Percentiles rank a stretch among this genome's conserved stretches.
Evolutionary conservation across 2,113 vertebrate species (phyloP).

Genomic region (Gadus macrocephalus): DNA sequence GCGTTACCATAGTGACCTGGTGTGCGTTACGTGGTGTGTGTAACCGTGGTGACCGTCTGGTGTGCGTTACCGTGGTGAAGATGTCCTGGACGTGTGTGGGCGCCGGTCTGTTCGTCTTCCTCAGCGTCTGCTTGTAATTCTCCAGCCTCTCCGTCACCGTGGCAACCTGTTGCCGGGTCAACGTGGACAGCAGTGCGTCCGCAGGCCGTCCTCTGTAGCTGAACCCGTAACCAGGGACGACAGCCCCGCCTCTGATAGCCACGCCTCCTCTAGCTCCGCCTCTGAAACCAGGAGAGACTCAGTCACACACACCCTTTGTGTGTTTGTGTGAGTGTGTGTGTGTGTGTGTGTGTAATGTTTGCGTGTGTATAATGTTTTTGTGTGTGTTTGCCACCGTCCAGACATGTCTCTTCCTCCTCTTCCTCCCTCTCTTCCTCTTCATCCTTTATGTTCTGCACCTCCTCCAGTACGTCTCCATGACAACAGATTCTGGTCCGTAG

Average conservation of each 20-base stretch:
- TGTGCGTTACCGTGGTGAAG: slow-evolving; percentile 79
- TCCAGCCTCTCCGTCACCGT: slow-evolving; percentile 87
- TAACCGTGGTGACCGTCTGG: background rate
- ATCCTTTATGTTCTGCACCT: slow-evolving; percentile 51
- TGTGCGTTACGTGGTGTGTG: background rate
- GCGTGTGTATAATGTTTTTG: no score
- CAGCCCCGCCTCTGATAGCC: slow-evolving; percentile 89
- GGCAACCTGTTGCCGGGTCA: slow-evolving; percentile 86
- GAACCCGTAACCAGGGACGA: slow-evolving; percentile 80
- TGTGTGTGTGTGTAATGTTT: background rate
- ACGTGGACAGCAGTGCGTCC: slow-evolving; percentile 85
- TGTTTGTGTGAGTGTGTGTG: background rate
- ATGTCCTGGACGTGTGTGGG: slow-evolving; percentile 86
- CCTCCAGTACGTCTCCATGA: slow-evolving; percentile 62
- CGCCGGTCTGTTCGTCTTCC: slow-evolving; percentile 81
- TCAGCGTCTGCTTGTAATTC: slow-evolving; percentile 88
- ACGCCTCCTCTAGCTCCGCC: slow-evolving; percentile 89
- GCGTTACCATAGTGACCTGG: background rate
- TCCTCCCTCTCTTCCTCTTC: slow-evolving; percentile 41
- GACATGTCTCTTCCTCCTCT: slow-evolving; percentile 44
- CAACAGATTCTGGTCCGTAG: background rate
- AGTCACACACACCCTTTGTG: background rate
- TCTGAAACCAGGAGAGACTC: slow-evolving; percentile 59
- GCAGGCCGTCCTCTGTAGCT: slow-evolving; percentile 66
- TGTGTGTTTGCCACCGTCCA: slow-evolving; percentile 50